phyloP scores from a whole-genome alignment of 2,888 invertebrate genomes.

The Drosophila histrio region DNA sequence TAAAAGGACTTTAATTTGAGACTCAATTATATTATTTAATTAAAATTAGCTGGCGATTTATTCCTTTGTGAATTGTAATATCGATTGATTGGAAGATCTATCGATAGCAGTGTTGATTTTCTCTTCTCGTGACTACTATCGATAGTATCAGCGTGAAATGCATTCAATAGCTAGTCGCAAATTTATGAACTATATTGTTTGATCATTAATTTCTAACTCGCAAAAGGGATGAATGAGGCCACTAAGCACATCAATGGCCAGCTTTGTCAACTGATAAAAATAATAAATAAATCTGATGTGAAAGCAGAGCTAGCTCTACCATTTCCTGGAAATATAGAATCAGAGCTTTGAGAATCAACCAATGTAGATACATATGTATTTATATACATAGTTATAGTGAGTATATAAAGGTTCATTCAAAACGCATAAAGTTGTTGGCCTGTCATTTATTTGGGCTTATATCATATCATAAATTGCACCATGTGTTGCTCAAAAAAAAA shows the following conservation, averaged over 20 bases:
- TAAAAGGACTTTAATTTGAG: not conserved
- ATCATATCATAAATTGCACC: conserved; percentile 65
- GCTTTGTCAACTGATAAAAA: not conserved
- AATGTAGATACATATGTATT: not conserved
- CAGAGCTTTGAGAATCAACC: conserved; percentile 11
- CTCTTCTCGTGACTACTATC: no score
- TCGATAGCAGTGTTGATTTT: no score
- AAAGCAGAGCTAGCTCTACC: conserved; percentile 19
- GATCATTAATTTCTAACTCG: not conserved
- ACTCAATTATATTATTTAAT: not conserved
- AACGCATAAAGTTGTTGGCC: conserved; percentile 58
- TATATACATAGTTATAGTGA: not conserved
- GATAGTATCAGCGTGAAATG: no score
- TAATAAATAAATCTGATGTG: conserved; percentile 31
- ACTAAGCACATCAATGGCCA: not conserved
- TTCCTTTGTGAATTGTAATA: no score
- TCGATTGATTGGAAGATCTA: no score
- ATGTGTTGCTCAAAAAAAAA: conserved; percentile 72
- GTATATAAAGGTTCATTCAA: conserved; percentile 48
- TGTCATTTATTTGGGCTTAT: conserved; percentile 46
- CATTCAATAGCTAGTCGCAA: no score
- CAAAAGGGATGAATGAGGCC: not conserved
- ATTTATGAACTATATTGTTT: no score
- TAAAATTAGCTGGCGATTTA: not conserved
- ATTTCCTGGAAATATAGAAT: conserved; percentile 63